Evolutionary conservation across 2,888 invertebrate genomes (phyloP).

Genomic region (Thera obeliscata): DNA sequence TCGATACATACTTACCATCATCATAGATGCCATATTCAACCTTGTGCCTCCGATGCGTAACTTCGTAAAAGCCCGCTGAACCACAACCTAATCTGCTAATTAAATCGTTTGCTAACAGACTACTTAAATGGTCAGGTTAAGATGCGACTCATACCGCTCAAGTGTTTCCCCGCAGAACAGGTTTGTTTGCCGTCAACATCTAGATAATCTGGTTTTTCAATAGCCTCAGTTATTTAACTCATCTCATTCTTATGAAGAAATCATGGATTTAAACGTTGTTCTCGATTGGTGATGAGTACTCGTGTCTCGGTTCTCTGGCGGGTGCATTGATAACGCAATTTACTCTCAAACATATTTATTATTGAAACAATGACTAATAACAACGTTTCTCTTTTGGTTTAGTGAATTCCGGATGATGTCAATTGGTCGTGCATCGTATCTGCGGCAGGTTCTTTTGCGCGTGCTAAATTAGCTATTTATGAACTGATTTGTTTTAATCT

Average conservation of each 20-base stretch:
- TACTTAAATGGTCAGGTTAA: constrained; percentile 30
- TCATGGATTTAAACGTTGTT: constrained; percentile 20
- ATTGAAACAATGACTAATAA: not conserved
- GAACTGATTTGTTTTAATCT: constrained; percentile 16
- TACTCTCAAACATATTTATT: not conserved
- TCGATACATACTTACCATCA: no score
- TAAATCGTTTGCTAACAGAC: constrained; percentile 1
- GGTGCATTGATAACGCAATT: constrained; percentile 7
- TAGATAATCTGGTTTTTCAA: constrained; percentile 46
- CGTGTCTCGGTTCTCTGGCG: constrained; percentile 4
- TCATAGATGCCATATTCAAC: no score
- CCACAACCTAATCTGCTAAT: not conserved
- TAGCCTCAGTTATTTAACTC: constrained; percentile 40
- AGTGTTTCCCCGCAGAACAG: constrained; percentile 52
- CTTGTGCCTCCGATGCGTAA: no score
- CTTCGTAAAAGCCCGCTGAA: no score
- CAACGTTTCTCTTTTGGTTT: not conserved
- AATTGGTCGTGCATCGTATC: constrained; percentile 16
- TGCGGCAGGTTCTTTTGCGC: constrained; percentile 1
- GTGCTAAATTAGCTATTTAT: constrained; percentile 1
- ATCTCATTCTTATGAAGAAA: constrained; percentile 31
- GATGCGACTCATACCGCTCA: constrained; percentile 28
- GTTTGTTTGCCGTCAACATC: constrained; percentile 39
- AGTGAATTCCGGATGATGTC: constrained; percentile 9
- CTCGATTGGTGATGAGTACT: constrained; percentile 8